Evolutionary conservation across 1,140 invertebrate species (phyloP), one percentile per base, ranked within the genome.

Genomic region (Achroia grisella): DNA sequence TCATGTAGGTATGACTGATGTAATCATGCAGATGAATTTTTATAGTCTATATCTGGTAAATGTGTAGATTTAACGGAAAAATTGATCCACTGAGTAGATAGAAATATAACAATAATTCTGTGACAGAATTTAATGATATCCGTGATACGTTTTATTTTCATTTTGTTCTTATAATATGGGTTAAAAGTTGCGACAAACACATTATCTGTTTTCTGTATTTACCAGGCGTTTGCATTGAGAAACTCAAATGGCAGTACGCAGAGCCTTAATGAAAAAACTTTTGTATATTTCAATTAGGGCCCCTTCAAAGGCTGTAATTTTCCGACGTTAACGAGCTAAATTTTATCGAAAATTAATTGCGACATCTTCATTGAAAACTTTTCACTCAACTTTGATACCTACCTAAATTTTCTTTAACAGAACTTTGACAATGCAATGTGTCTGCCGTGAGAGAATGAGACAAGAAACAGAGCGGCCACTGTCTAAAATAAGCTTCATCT

Each of bases 321-420:
- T 62, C 58, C 59, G 71, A 75, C 66, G 72, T 76, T 81, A 81
- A 84, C 80, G 75, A 80, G 77, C 67, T 76, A 72, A 79, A 81
- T 78, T 81, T 76, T 79, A 84, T 81, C 68, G 75, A 80, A 84
- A 84, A 84, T 84, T 84, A 84, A 81, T 84, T 81, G 74, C 75
- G 71, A 81, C 77, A 78, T 78, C 77, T 84, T 75, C 71, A 78
- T 80, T 73, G 67, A 70, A 78, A 82, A 81, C 57, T 81, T 80
- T 68, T 61, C 61, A 73, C 51, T 73, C 59, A 64, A 75, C 58
- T 77, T 71, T 73, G 67, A 72, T 80, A 76, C 73, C 63, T 68
- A 52, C 17, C 17, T 23, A 73, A 74, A 74, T 68, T 81, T 78
- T 73, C 56, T 66, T 51, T 51, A 46, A 45, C 10, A 29, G 48